phyloP scores from a whole-genome alignment of 1,140 invertebrate species.

The Drosophila seguyi region DNA sequence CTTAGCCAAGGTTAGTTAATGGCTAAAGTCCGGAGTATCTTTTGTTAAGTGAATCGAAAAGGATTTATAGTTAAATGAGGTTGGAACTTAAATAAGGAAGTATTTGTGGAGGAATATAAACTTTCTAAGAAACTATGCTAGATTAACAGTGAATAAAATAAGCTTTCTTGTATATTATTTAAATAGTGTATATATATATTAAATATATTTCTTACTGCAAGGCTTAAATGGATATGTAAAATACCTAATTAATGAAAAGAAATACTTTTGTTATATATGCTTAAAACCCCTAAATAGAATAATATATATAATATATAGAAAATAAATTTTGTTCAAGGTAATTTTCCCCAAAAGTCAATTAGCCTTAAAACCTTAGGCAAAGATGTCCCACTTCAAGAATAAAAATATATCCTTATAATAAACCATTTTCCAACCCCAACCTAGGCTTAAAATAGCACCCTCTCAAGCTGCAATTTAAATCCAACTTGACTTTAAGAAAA shows the following conservation, averaged over 20 bases:
- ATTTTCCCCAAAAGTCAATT: not conserved
- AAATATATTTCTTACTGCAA: too few relatives aligned
- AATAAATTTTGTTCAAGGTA: not conserved
- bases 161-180: not conserved
- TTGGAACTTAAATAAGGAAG: not conserved
- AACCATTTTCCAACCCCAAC: not conserved
- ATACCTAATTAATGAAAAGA: too few relatives aligned
- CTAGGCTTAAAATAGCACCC: not conserved
- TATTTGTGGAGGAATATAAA: not conserved
- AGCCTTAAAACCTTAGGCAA: not conserved
- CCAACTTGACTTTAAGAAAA: not conserved
- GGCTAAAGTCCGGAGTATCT: not conserved
- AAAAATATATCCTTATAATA: not conserved
- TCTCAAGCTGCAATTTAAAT: not conserved
- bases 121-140: too few relatives aligned
- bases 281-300: not conserved
- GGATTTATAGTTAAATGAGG: constrained; percentile 1
- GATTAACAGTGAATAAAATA: not conserved
- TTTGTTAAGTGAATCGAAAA: constrained; percentile 1
- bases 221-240: too few relatives aligned
- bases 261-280: too few relatives aligned
- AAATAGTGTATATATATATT: too few relatives aligned
- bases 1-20: constrained; percentile 16
- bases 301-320: not conserved
- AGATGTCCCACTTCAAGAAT: not conserved